A percentile compares a stretch with the other conserved stretches of the same genome.
Conservation (phyloP, 2,888 invertebrate species). For the Isotomurus palustris region DNA sequence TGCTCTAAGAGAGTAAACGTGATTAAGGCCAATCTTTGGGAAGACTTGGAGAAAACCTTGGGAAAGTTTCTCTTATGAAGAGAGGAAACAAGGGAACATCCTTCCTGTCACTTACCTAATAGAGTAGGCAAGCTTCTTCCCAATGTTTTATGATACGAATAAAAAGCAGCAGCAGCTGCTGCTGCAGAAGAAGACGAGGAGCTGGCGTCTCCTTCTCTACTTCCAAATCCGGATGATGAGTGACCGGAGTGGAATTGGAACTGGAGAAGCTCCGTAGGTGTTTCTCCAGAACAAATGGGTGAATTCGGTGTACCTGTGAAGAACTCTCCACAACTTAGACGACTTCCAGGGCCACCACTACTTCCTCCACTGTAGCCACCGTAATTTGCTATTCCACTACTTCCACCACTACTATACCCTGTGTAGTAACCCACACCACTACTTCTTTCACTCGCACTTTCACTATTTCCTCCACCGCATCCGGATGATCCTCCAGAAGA, state of each 20-base stretch:
- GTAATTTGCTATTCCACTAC: constrained; percentile 20
- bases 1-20: too few species aligned
- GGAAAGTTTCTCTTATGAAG: too few species aligned
- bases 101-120: constrained; percentile 43
- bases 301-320: constrained; percentile 42
- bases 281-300: constrained; percentile 33
- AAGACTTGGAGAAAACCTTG: too few species aligned
- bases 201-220: constrained; percentile 2
- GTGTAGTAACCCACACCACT: constrained; percentile 33
- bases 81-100: too few species aligned
- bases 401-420: constrained; percentile 22
- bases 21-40: too few species aligned
- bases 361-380: constrained; percentile 11
- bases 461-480: constrained; percentile 21
- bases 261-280: constrained; percentile 30
- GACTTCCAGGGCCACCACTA: constrained; percentile 28
- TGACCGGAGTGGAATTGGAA: constrained; percentile 24
- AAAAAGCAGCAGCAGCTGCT: constrained; percentile 10
- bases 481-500: constrained; percentile 18
- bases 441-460: constrained; percentile 32
- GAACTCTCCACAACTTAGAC: constrained; percentile 46
- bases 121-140: constrained; percentile 44
- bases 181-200: background rate
- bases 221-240: constrained; percentile 19
- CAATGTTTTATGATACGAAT: constrained; percentile 31